A percentile compares a stretch with the other conserved stretches of the same genome.
Evolutionary conservation across 2,797 vertebrate genomes (phyloP).

Genomic region (Hippoglossus hippoglossus): DNA sequence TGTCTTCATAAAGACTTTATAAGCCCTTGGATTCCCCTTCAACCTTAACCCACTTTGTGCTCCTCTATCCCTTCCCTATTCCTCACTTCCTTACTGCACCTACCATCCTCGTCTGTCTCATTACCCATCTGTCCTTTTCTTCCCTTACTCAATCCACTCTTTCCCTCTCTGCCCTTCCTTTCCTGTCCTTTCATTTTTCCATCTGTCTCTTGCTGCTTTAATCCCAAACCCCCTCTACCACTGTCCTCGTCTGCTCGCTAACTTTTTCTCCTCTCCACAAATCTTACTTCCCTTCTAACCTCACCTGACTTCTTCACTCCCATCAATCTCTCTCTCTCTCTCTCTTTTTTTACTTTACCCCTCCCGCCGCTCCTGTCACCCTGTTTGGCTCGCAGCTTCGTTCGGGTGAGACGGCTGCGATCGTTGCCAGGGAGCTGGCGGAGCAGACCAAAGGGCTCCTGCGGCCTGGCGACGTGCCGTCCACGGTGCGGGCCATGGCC

Average conservation of each 20-base stretch:
- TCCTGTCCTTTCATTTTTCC: constrained; percentile 26
- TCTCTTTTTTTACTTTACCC: no score
- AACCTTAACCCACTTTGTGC: constrained; percentile 12
- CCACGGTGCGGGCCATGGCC: constrained; percentile 95
- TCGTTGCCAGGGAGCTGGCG: constrained; percentile 94
- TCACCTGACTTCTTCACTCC: constrained; percentile 21
- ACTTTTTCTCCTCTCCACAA: constrained; percentile 45
- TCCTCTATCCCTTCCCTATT: neutral
- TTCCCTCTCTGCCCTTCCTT: constrained; percentile 1
- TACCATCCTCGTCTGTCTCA: constrained; percentile 5
- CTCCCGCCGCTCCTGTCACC: constrained; percentile 5
- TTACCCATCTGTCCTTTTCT: constrained; percentile 29
- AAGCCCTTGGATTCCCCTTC: neutral
- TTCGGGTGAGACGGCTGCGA: constrained; percentile 96
- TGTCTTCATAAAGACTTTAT: constrained; percentile 4
- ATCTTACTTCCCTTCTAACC: constrained; percentile 35
- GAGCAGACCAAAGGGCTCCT: constrained; percentile 93
- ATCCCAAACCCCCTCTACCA: neutral
- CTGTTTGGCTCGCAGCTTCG: constrained; percentile 84
- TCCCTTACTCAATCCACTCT: constrained; percentile 21
- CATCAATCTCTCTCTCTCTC: constrained; percentile 33
- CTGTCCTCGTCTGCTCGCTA: constrained; percentile 7
- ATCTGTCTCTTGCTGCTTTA: constrained; percentile 11
- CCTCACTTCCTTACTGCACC: constrained; percentile 13
- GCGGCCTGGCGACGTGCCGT: constrained; percentile 95